Conservation (phyloP, 2,888 invertebrate species). For the Desoria tigrina region DNA sequence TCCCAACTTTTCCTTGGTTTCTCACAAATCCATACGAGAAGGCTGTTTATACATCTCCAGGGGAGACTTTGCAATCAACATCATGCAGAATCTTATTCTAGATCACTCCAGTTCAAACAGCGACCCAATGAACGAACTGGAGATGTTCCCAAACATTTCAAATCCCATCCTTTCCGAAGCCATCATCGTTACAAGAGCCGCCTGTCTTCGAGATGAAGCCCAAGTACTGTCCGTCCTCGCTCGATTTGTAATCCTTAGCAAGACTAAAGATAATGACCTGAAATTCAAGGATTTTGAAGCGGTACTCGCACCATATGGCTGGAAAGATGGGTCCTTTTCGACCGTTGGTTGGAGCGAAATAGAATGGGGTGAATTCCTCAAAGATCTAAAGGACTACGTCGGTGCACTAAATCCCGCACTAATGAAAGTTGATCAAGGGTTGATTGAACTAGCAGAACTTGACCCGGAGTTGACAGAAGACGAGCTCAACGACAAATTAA, state of each 20-base stretch:
- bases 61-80: slow-evolving; percentile 16
- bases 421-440: slow-evolving; percentile 1
- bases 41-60: slow-evolving; percentile 9
- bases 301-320: background rate
- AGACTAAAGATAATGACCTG: background rate
- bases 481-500: background rate
- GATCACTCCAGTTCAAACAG: slow-evolving; percentile 16
- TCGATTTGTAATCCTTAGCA: too few species aligned
- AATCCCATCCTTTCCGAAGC: background rate
- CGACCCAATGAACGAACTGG: slow-evolving; percentile 2
- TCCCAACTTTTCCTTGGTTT: slow-evolving; percentile 8
- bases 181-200: slow-evolving; percentile 3
- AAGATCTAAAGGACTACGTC: background rate
- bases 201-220: background rate
- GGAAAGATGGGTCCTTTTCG: slow-evolving; percentile 2
- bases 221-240: background rate
- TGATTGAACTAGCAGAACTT: background rate
- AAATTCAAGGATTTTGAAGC: background rate
- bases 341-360: background rate
- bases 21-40: background rate
- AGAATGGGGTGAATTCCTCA: slow-evolving; percentile 6
- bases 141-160: background rate
- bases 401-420: background rate
- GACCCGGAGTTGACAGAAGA: background rate
- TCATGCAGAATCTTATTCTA: slow-evolving; percentile 14